Evolutionary conservation across 2,797 vertebrate genomes (phyloP).

Genomic region (Microctenopoma stevenorrisi): DNA sequence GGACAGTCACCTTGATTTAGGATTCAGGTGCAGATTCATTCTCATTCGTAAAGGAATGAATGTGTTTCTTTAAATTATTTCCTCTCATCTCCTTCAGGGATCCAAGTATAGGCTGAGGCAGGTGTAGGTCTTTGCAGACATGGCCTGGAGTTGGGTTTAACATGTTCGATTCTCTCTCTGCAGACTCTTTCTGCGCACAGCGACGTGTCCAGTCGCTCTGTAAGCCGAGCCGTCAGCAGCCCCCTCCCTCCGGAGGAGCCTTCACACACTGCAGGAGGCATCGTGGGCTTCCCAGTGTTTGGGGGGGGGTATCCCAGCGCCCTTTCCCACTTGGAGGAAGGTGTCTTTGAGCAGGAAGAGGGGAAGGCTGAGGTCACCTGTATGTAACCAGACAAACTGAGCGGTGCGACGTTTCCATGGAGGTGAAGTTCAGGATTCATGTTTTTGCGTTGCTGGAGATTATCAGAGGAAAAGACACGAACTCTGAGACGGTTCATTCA

Average conservation of each 20-base stretch:
- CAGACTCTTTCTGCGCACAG: constrained; percentile 55
- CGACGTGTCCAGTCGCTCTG: constrained; percentile 67
- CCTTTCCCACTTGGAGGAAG: constrained; percentile 91
- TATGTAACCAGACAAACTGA: constrained; percentile 78
- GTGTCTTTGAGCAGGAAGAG: constrained; percentile 93
- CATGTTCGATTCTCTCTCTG: neutral
- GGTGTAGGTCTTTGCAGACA: no score
- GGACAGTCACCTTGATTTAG: no score
- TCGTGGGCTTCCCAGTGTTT: constrained; percentile 86
- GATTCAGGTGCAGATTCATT: no score
- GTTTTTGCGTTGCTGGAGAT: neutral
- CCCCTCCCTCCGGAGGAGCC: constrained; percentile 51
- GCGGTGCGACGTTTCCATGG: neutral
- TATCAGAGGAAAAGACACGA: neutral
- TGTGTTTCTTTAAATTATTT: no score
- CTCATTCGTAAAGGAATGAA: no score
- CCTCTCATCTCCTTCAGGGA: no score
- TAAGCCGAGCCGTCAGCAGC: constrained; percentile 62
- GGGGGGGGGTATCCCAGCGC: constrained; percentile 83
- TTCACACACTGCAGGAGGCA: constrained; percentile 69
- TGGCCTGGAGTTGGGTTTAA: neutral
- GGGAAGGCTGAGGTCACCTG: constrained; percentile 95
- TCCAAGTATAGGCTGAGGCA: no score
- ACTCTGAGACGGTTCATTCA: constrained; percentile 4
- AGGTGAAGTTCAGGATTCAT: constrained; percentile 6